These are phyloP conservation scores for Marmota flaviventris DNA, from an alignment of 2,113 vertebrate genomes.

Conservation along the genomic window DNA sequence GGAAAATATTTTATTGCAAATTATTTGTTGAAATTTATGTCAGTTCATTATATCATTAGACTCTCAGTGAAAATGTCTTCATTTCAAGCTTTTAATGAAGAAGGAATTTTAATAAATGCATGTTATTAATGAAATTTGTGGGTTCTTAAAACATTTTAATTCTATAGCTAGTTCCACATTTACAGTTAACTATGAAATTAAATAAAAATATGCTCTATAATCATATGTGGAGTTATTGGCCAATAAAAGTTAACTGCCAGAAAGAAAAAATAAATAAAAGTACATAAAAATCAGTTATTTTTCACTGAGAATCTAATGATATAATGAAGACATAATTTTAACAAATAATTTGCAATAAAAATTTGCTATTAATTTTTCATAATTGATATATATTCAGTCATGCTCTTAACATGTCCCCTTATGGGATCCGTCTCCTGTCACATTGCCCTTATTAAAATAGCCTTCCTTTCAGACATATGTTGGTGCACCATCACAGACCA, in stretches of 20 bases:
- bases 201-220: neutral
- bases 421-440: neutral
- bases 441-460: neutral
- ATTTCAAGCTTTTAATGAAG: neutral
- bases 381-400: neutral
- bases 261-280: neutral
- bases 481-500: neutral
- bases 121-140: neutral
- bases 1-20: neutral
- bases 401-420: neutral
- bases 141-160: neutral
- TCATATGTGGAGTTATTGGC: neutral
- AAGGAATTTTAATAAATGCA: neutral
- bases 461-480: neutral
- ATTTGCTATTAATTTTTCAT: neutral
- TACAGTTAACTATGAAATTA: neutral
- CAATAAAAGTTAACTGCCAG: neutral
- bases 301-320: no score
- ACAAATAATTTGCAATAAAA: no score
- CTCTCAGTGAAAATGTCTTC: neutral
- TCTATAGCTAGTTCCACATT: neutral
- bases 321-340: no score
- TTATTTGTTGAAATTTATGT: neutral
- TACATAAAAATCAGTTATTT: neutral
- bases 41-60: neutral